phyloP scores from a whole-genome alignment of 2,888 invertebrate genomes.

The Apotomis betuletana region DNA sequence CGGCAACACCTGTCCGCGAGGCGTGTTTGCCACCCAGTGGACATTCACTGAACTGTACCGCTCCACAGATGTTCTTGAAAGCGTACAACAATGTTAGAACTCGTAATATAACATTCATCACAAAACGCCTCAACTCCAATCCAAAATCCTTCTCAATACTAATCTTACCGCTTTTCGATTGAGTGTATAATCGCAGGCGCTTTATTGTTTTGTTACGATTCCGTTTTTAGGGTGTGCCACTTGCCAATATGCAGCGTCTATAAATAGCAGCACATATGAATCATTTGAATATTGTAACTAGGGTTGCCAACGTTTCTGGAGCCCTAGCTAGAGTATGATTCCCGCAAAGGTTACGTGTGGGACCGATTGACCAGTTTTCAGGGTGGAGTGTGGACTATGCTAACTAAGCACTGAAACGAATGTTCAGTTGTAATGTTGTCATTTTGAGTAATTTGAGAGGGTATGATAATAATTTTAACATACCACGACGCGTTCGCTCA shows the following conservation, averaged over 20 bases:
- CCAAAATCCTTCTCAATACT: background rate
- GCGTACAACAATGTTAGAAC: conserved; percentile 16
- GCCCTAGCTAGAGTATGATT: no score
- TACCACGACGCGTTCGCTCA: no score
- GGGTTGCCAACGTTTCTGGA: no score
- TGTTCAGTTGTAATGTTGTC: no score
- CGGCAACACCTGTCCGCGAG: conserved; percentile 24
- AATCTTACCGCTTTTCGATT: background rate
- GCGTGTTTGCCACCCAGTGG: conserved; percentile 21
- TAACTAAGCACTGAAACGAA: no score
- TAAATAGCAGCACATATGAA: conserved; percentile 41
- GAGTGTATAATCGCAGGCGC: background rate
- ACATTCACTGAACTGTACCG: conserved; percentile 24
- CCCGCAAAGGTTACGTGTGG: no score
- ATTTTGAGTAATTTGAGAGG: no score
- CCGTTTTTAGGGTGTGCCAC: background rate
- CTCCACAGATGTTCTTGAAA: conserved; percentile 32
- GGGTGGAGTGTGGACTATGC: no score
- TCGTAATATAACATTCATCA: background rate
- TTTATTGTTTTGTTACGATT: background rate
- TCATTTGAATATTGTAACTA: conserved; percentile 44
- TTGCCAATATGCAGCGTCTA: conserved; percentile 23
- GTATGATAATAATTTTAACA: no score
- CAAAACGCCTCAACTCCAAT: background rate
- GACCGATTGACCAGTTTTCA: no score